phyloP scores from a whole-genome alignment of 2,888 invertebrate species.

The Protula sp. region DNA sequence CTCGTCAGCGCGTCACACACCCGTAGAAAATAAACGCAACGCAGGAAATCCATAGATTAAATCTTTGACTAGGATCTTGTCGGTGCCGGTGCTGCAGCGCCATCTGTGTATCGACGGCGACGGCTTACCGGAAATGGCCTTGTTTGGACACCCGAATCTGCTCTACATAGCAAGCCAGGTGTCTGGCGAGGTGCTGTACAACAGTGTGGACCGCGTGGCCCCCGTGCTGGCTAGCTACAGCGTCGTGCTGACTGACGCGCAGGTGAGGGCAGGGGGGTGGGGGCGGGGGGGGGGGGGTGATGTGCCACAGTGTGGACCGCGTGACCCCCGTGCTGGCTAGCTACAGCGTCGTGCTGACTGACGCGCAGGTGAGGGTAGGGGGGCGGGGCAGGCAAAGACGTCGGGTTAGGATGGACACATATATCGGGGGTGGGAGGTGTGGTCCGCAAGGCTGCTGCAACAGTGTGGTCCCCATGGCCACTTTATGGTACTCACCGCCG shows the following conservation, averaged over 20 bases:
- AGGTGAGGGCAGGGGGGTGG: conserved; percentile 48
- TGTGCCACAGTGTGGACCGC: conserved; percentile 56
- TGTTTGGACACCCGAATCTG: conserved; percentile 60
- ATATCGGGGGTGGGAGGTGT: too few relatives aligned
- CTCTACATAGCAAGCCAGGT: conserved; percentile 59
- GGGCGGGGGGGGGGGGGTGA: conserved; percentile 55
- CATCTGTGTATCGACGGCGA: conserved; percentile 53
- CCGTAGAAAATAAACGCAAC: too few relatives aligned
- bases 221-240: conserved; percentile 57
- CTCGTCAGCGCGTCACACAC: too few relatives aligned
- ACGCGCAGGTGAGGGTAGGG: conserved; percentile 59
- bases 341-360: conserved; percentile 59
- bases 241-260: conserved; percentile 59
- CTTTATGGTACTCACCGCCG: too few relatives aligned
- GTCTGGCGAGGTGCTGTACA: conserved; percentile 56
- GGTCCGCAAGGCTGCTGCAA: too few relatives aligned
- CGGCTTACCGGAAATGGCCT: conserved; percentile 24
- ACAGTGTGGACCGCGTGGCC: conserved; percentile 55
- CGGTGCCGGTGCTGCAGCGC: conserved; percentile 60
- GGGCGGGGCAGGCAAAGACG: not conserved
- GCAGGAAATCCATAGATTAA: too few relatives aligned
- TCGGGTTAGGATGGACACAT: not conserved
- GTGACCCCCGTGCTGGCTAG: conserved; percentile 56
- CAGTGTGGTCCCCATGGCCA: too few relatives aligned
- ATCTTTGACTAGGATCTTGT: conserved; percentile 53